A percentile compares a stretch with the other conserved stretches of the same genome.
Evolutionary conservation across 2,797 vertebrate species (phyloP).

Genomic region (Hemibagrus guttatus): DNA sequence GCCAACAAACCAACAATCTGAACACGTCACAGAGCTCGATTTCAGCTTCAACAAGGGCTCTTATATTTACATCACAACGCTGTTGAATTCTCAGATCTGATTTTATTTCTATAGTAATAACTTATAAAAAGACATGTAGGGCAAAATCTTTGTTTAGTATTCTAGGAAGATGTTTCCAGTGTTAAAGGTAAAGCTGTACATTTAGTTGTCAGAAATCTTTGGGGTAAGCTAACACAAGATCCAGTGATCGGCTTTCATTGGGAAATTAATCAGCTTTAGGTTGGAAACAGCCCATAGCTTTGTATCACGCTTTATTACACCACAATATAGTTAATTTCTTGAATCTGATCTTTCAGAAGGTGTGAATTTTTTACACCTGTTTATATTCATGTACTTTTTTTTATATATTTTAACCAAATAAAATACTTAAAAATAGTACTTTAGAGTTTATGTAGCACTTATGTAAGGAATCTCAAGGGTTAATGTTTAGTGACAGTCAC

Average conservation of each 20-base stretch:
- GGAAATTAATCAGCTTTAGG: not conserved
- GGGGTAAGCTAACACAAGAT: not conserved
- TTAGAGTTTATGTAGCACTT: too few relatives aligned
- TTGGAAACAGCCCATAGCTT: not conserved
- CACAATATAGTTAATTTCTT: not conserved
- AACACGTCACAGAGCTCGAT: not conserved
- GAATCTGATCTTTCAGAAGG: not conserved
- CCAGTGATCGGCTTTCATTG: too few relatives aligned
- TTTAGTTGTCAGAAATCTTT: not conserved
- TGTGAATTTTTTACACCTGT: too few relatives aligned
- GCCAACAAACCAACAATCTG: slow-evolving; percentile 22
- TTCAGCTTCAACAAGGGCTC: slow-evolving; percentile 4
- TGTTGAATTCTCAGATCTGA: not conserved
- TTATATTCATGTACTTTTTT: not conserved
- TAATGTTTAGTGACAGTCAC: too few relatives aligned
- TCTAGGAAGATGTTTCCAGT: not conserved
- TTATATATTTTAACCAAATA: not conserved
- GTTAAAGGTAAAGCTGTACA: not conserved
- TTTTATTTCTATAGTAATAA: not conserved
- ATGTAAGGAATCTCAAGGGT: too few relatives aligned
- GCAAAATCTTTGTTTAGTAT: too few relatives aligned
- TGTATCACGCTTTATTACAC: not conserved
- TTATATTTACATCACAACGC: not conserved
- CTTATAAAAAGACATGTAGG: not conserved
- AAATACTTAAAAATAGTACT: too few relatives aligned